phyloP scores from a whole-genome alignment of 2,888 invertebrate genomes.

The Notodonta ziczac region DNA sequence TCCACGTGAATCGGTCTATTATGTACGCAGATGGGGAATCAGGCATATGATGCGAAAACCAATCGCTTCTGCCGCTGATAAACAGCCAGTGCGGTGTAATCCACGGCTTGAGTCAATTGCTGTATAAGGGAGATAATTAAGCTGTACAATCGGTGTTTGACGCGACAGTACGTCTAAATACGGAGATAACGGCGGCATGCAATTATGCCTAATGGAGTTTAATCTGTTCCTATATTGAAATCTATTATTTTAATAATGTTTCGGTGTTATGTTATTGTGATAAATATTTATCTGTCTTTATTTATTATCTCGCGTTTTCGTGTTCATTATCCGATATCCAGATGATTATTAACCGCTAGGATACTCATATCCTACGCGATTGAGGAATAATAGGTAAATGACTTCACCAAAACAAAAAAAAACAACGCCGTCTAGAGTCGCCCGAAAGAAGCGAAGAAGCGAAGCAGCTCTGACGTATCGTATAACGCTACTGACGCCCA shows the following conservation, averaged over 20 bases:
- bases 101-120: slow-evolving; percentile 51
- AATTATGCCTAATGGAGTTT: slow-evolving; percentile 20
- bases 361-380: no score
- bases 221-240: slow-evolving; percentile 22
- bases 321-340: no score
- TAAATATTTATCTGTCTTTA: not conserved
- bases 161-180: slow-evolving; percentile 36
- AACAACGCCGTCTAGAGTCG: no score
- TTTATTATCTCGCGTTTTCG: not conserved
- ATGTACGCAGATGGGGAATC: slow-evolving; percentile 23
- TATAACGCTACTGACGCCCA: no score
- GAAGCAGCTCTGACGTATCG: no score
- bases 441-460: no score
- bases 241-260: not conserved
- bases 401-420: no score
- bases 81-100: slow-evolving; percentile 54
- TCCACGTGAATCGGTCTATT: slow-evolving; percentile 55
- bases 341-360: no score
- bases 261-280: not conserved
- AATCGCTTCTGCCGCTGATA: slow-evolving; percentile 54
- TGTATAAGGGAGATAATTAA: slow-evolving; percentile 60
- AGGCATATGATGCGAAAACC: slow-evolving; percentile 42
- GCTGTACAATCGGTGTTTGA: slow-evolving; percentile 40
- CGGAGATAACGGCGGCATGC: slow-evolving; percentile 28
- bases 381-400: no score